Conservation (phyloP, 2,888 invertebrate species). For the Macrostomum cliftonense region DNA sequence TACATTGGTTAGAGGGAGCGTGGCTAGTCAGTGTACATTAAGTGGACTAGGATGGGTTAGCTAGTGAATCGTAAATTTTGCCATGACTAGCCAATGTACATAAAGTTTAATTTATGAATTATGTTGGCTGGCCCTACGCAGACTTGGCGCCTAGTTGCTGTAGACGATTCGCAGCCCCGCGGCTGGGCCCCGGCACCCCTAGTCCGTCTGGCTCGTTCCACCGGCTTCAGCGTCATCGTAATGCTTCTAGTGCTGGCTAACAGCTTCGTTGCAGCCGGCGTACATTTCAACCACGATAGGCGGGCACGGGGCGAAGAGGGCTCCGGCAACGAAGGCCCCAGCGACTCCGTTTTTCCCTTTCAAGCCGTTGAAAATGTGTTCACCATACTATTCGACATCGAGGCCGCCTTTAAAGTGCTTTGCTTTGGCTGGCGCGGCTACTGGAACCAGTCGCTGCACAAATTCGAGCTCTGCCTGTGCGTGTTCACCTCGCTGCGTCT, state of each 20-base stretch:
- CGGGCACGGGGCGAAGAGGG: slow-evolving; percentile 22
- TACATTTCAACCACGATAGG: slow-evolving; percentile 44
- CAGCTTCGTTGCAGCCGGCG: slow-evolving; percentile 81
- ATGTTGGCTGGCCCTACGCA: slow-evolving; percentile 28
- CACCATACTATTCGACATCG: slow-evolving; percentile 76
- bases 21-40: too few relatives aligned
- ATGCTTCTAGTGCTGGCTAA: slow-evolving; percentile 86
- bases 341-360: slow-evolving; percentile 18
- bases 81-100: not conserved
- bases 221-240: slow-evolving; percentile 72
- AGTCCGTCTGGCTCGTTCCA: slow-evolving; percentile 42
- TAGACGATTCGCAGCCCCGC: slow-evolving; percentile 85
- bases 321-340: slow-evolving; percentile 45
- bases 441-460: slow-evolving; percentile 83
- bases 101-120: too few relatives aligned
- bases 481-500: slow-evolving; percentile 82
- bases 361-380: slow-evolving; percentile 53
- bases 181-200: slow-evolving; percentile 28
- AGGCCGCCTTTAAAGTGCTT: slow-evolving; percentile 88
- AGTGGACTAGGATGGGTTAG: too few relatives aligned
- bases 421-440: slow-evolving; percentile 86
- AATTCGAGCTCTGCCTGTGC: slow-evolving; percentile 79
- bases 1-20: too few relatives aligned
- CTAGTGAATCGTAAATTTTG: not conserved
- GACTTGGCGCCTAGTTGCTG: slow-evolving; percentile 81